Base-by-base conservation (phyloP, 2,888 invertebrate genomes). In the Coelinius sp. region DNA sequence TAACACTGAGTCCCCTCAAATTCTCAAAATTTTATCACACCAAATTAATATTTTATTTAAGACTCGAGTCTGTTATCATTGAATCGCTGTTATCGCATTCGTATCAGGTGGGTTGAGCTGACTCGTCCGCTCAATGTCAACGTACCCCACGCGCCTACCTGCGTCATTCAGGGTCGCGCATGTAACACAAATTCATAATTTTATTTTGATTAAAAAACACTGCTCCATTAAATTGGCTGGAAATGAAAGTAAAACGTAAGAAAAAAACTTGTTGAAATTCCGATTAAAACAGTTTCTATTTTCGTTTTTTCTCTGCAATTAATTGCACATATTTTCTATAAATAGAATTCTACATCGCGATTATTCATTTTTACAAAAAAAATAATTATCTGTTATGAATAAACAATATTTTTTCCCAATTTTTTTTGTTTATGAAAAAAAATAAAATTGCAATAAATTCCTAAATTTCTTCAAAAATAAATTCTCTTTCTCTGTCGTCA, bases 41-140 rank as follows among this genome's bases (percentile, higher is more conserved):
- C 35, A 20, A 17, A 59, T 59, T 31, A 35, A n/a, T 17, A 59
- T 59, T 59, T 35, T 31, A 22, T 41, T n/a, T n/a, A n/a, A 41
- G 38, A 24, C 24, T 14, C 20, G 41, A 56, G 17, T 12, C 41
- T 38, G 41, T 68, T 68, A 56, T 56, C 41, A 17, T 20, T 7
- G n/a, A 63, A 63, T 63, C 41, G 17, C 22, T 63, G 41, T 63
- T 63, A 63, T 63, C 63, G 41, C 20, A 41, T 24, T 63, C 24
- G 24, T 63, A 63, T 63, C 63, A 63, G 63, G 63, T 63, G 24
- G 14, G 14, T 44, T 44, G 38, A 24, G 59, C 17, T 59, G 35
- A 35, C 35, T 59, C 35, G 25, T 59, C 12, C 31, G 22, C 35
- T 46, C 68, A 68, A 59, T 62, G 68, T 68, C 59, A 68, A 68